phyloP scores from a whole-genome alignment of 2,797 vertebrate genomes.

The Sebastes kiyomatsui region DNA sequence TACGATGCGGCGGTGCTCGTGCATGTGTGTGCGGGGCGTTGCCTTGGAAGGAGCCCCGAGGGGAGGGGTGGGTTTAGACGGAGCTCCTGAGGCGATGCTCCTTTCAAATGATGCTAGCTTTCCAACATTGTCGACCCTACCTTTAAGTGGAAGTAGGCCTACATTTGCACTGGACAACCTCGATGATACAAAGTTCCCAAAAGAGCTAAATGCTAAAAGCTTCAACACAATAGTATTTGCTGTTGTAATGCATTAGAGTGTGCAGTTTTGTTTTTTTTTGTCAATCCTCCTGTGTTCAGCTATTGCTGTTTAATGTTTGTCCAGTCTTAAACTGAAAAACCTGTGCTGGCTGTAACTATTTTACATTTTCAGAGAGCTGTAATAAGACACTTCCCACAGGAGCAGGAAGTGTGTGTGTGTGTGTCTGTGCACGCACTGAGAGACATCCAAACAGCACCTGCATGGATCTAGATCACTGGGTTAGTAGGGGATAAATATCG shows the following conservation, averaged over 20 bases:
- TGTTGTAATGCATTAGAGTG: not conserved
- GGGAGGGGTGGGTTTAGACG: too few relatives aligned
- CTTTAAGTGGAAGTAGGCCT: too few relatives aligned
- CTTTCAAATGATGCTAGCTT: too few relatives aligned
- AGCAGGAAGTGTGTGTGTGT: not conserved
- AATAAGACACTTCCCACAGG: constrained; percentile 45
- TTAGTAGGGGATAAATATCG: constrained; percentile 45
- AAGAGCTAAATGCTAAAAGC: not conserved
- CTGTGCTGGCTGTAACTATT: constrained; percentile 26
- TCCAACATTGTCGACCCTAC: too few relatives aligned
- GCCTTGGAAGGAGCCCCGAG: too few relatives aligned
- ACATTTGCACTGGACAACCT: not conserved
- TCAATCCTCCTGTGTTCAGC: constrained; percentile 15
- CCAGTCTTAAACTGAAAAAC: constrained; percentile 40
- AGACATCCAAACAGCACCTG: constrained; percentile 46
- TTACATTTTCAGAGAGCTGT: constrained; percentile 35
- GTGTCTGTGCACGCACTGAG: not conserved
- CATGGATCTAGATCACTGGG: constrained; percentile 52
- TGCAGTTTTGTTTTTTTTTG: not conserved
- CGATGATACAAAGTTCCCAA: not conserved
- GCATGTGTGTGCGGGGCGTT: too few relatives aligned
- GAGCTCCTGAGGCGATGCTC: too few relatives aligned
- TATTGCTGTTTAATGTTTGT: constrained; percentile 32
- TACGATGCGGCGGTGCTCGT: too few relatives aligned
- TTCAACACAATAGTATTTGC: not conserved